Percentiles rank a stretch among this genome's conserved stretches.
Evolutionary conservation across 2,113 vertebrate genomes (phyloP).

Genomic region (Thamnophis sirtalis): DNA sequence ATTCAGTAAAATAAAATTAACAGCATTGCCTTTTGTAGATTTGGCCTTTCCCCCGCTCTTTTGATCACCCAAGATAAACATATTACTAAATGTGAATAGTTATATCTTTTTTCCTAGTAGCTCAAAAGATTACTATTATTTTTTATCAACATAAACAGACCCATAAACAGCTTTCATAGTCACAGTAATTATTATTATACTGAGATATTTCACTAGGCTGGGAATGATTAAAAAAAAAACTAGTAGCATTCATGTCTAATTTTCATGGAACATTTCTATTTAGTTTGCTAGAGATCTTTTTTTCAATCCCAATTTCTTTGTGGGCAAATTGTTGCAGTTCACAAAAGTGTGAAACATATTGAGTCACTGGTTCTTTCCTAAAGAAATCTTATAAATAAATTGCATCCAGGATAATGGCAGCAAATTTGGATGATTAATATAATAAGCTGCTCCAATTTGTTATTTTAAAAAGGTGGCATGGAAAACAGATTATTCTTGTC

Average conservation of each 20-base stretch:
- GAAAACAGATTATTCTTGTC: constrained; percentile 9
- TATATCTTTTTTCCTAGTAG: not conserved
- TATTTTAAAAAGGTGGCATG: not conserved
- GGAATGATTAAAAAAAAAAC: not conserved
- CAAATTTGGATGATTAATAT: constrained; percentile 16
- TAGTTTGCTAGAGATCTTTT: not conserved
- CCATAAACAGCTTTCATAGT: no score
- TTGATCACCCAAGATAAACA: not conserved
- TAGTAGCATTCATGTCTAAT: not conserved
- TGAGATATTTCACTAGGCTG: not conserved
- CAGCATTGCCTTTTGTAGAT: not conserved
- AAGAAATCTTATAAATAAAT: not conserved
- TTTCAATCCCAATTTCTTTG: not conserved
- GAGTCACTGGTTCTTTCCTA: not conserved
- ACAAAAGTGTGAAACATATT: not conserved
- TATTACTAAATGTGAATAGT: not conserved
- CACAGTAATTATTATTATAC: not conserved
- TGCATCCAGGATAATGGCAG: not conserved
- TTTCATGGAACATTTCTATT: not conserved
- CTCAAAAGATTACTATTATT: not conserved
- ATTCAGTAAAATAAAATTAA: not conserved
- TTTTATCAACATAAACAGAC: not conserved
- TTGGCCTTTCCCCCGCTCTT: not conserved
- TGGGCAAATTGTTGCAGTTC: not conserved
- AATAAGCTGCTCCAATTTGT: not conserved